Conservation (phyloP, 1,140 invertebrate species). For the Brachionus manjavacas region DNA sequence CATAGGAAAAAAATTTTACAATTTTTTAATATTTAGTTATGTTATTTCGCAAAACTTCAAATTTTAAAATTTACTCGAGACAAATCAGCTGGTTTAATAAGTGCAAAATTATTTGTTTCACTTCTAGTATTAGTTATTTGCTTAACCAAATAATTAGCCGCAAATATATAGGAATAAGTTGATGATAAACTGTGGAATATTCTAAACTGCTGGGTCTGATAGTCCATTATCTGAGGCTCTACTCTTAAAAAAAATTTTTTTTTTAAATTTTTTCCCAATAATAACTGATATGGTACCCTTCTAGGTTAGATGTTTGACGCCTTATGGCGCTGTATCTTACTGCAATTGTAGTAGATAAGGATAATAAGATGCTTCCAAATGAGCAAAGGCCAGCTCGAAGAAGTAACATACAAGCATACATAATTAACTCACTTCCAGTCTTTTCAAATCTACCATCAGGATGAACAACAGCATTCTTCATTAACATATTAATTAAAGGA, state of each 20-base stretch:
- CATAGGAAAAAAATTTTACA: too few relatives aligned
- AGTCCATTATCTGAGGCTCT: conserved; percentile 84
- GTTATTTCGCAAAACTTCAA: background rate
- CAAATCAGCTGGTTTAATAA: conserved; percentile 54
- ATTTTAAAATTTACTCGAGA: conserved; percentile 46
- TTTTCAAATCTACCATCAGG: conserved; percentile 65
- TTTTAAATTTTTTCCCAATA: conserved; percentile 1
- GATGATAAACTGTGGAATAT: conserved; percentile 75
- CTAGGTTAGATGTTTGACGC: conserved; percentile 75
- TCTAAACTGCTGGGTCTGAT: conserved; percentile 85
- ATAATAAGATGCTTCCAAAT: conserved; percentile 56
- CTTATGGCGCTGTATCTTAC: conserved; percentile 78
- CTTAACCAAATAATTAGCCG: conserved; percentile 64
- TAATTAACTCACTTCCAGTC: conserved; percentile 71
- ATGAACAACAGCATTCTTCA: conserved; percentile 75
- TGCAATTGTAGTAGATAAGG: conserved; percentile 75
- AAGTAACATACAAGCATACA: conserved; percentile 91
- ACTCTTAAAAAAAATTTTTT: conserved; percentile 61
- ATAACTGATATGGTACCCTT: conserved; percentile 62
- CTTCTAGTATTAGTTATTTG: background rate
- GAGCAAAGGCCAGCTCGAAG: conserved; percentile 69
- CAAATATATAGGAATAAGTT: conserved; percentile 70
- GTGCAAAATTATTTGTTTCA: conserved; percentile 19
- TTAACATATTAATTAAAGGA: conserved; percentile 76
- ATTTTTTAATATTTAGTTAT: too few relatives aligned